Conservation (phyloP, 2,797 vertebrate species). For the Petrocephalus schoutedeni region DNA sequence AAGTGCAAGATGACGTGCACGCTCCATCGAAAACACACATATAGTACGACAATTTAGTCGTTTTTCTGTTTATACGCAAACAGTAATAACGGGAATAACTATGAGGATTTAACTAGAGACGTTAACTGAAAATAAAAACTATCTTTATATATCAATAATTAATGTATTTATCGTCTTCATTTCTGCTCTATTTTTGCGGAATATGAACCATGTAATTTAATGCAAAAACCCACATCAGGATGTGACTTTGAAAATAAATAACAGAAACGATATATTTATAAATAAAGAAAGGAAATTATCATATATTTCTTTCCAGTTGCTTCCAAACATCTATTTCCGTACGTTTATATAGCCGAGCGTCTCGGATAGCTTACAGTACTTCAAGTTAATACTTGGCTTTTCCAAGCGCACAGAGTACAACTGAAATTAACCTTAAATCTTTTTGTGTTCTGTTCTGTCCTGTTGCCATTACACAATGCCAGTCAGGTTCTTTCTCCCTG, state of each 20-base stretch:
- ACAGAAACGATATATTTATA: constrained; percentile 1
- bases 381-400: background rate
- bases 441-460: background rate
- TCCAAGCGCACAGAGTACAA: background rate
- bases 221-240: background rate
- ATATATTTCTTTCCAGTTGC: background rate
- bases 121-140: background rate
- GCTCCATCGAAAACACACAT: background rate
- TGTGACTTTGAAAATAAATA: constrained; percentile 11
- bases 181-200: background rate
- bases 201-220: constrained; percentile 1
- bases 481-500: background rate
- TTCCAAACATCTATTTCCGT: background rate
- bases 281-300: background rate
- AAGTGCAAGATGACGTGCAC: background rate
- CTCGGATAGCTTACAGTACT: background rate
- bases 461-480: background rate
- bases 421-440: background rate
- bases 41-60: background rate
- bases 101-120: background rate
- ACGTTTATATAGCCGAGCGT: background rate
- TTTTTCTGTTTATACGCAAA: background rate
- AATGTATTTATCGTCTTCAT: constrained; percentile 9
- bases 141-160: background rate
- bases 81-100: background rate